phyloP scores from a whole-genome alignment of 2,888 invertebrate genomes.

The Ectemnius continuus region DNA sequence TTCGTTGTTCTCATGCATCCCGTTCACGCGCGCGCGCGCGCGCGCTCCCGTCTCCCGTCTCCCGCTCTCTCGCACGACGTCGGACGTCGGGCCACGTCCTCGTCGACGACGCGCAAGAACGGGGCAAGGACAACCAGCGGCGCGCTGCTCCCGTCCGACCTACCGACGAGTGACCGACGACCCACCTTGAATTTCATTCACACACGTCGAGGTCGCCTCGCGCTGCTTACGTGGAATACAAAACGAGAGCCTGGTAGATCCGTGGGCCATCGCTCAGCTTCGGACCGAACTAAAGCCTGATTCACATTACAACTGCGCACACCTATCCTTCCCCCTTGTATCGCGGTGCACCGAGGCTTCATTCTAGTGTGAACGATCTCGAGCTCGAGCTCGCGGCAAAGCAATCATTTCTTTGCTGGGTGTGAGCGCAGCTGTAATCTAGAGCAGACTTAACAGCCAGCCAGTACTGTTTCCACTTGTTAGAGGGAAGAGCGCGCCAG shows the following conservation, averaged over 20 bases:
- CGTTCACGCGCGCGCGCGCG: conserved; percentile 40
- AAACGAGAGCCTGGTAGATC: conserved; percentile 65
- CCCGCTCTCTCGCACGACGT: conserved; percentile 9
- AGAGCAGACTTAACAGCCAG: too few species aligned
- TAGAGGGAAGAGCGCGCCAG: too few species aligned
- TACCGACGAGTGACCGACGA: conserved; percentile 58
- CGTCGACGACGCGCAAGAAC: conserved; percentile 32
- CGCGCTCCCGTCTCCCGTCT: neutral
- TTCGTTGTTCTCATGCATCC: conserved; percentile 54
- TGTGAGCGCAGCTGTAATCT: too few species aligned
- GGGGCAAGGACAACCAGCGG: conserved; percentile 52
- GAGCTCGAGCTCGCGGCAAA: too few species aligned
- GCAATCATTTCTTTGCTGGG: too few species aligned
- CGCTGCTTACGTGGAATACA: conserved; percentile 63
- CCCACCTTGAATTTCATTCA: conserved; percentile 69
- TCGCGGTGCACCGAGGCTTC: too few species aligned
- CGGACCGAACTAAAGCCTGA: too few species aligned
- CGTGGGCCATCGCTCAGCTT: conserved; percentile 2
- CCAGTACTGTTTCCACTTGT: too few species aligned
- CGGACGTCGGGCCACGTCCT: conserved; percentile 49
- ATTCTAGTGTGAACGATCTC: too few species aligned
- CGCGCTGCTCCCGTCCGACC: conserved; percentile 54
- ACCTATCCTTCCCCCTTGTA: too few species aligned
- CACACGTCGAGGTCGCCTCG: conserved; percentile 58
- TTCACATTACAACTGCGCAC: too few species aligned